These are phyloP conservation scores for Nymphalis c-album DNA, from an alignment of 2,888 invertebrate genomes.

Conservation along the genomic window DNA sequence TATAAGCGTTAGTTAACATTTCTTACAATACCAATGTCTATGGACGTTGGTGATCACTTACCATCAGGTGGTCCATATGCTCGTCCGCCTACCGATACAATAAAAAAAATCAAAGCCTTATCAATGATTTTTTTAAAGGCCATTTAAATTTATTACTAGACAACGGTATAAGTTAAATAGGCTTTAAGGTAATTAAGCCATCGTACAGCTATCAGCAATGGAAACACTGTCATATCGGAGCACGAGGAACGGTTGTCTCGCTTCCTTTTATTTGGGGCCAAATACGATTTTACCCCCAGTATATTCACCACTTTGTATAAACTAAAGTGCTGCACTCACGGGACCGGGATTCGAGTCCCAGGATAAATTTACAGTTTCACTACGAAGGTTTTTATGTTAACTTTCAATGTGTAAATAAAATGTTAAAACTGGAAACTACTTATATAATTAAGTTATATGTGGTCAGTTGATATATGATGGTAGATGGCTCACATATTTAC, in stretches of 20 bases:
- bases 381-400: constrained; percentile 11
- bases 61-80: too few species aligned
- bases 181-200: background rate
- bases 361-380: constrained; percentile 24
- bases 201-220: constrained; percentile 41
- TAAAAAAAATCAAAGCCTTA: too few species aligned
- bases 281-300: constrained; percentile 62
- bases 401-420: constrained; percentile 21
- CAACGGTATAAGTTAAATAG: too few species aligned
- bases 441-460: background rate
- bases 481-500: too few species aligned
- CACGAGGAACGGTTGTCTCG: constrained; percentile 50
- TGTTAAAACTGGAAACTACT: background rate
- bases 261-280: constrained; percentile 69
- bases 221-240: constrained; percentile 49
- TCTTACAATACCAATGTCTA: too few species aligned
- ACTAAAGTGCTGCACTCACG: constrained; percentile 38
- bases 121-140: too few species aligned
- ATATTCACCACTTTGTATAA: constrained; percentile 43
- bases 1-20: too few species aligned
- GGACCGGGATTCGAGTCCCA: constrained; percentile 35
- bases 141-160: too few species aligned
- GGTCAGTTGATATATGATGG: too few species aligned
- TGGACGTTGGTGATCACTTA: too few species aligned
- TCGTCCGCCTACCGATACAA: too few species aligned